Conservation (phyloP, 2,888 invertebrate genomes). For the Mystacides longicornis region DNA sequence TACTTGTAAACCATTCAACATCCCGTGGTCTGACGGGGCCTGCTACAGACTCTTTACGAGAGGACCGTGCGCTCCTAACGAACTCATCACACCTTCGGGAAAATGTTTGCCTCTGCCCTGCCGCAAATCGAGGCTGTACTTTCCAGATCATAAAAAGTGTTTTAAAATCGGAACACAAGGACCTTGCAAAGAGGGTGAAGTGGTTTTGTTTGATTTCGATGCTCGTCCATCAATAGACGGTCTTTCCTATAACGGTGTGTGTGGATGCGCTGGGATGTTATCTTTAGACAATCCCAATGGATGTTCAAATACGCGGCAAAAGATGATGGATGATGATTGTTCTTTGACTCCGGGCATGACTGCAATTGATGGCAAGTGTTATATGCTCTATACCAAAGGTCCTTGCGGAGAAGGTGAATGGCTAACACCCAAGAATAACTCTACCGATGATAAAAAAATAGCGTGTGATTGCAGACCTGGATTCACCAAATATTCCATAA, state of each 20-base stretch:
- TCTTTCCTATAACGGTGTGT: slow-evolving; percentile 74
- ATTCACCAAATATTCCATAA: slow-evolving; percentile 39
- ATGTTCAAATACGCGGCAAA: slow-evolving; percentile 25
- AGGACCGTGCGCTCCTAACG: slow-evolving; percentile 64
- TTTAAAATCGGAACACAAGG: slow-evolving; percentile 71
- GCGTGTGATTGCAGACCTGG: slow-evolving; percentile 67
- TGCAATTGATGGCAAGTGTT: slow-evolving; percentile 61
- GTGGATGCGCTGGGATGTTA: slow-evolving; percentile 56
- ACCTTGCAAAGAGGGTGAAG: slow-evolving; percentile 64
- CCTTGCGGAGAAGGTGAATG: slow-evolving; percentile 65
- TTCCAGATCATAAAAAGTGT: slow-evolving; percentile 65
- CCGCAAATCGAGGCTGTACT: slow-evolving; percentile 65
- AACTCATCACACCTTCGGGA: slow-evolving; percentile 63
- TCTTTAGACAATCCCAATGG: slow-evolving; percentile 36
- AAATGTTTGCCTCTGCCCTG: slow-evolving; percentile 66
- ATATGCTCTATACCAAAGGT: slow-evolving; percentile 68
- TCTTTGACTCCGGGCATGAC: slow-evolving; percentile 56
- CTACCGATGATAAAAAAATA: slow-evolving; percentile 37
- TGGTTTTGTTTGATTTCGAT: slow-evolving; percentile 75
- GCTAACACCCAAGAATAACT: slow-evolving; percentile 31
- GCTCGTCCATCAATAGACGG: slow-evolving; percentile 72
- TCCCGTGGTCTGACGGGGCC: slow-evolving; percentile 51
- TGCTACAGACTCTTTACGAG: slow-evolving; percentile 75
- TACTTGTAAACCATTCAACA: slow-evolving; percentile 62
- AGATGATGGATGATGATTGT: slow-evolving; percentile 40